Percentiles rank a stretch among this genome's conserved stretches.
Evolutionary conservation across 2,888 invertebrate genomes (phyloP).

Genomic region (Alloplasta piceator): DNA sequence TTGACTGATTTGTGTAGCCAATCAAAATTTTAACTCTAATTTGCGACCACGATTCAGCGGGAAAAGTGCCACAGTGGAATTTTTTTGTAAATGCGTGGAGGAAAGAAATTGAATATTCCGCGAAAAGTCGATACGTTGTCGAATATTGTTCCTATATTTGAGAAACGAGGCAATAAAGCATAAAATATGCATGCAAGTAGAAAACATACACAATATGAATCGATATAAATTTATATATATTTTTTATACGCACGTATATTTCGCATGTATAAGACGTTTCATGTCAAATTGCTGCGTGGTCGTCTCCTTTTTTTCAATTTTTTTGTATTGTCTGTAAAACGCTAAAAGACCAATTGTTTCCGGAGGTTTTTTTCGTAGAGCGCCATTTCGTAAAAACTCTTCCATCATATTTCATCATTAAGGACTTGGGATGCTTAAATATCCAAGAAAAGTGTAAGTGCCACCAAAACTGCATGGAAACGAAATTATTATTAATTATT

Average conservation of each 20-base stretch:
- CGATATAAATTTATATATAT: neutral
- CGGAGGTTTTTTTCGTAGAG: neutral
- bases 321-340: no score
- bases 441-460: no score
- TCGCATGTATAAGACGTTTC: neutral
- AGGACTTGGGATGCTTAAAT: no score
- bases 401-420: no score
- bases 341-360: no score
- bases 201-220: neutral
- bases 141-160: constrained; percentile 26
- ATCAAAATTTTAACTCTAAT: no score
- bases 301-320: no score
- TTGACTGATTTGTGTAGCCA: no score
- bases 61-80: constrained; percentile 7
- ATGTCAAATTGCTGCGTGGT: no score
- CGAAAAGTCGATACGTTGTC: constrained; percentile 15
- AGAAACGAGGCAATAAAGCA: constrained; percentile 23
- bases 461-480: no score
- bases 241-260: neutral
- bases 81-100: neutral
- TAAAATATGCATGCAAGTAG: constrained; percentile 30
- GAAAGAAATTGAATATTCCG: constrained; percentile 4
- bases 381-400: no score
- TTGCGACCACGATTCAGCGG: neutral
- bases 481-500: no score